These are phyloP conservation scores for Muscina levida DNA, from an alignment of 2,888 invertebrate species.

Conservation along the genomic window DNA sequence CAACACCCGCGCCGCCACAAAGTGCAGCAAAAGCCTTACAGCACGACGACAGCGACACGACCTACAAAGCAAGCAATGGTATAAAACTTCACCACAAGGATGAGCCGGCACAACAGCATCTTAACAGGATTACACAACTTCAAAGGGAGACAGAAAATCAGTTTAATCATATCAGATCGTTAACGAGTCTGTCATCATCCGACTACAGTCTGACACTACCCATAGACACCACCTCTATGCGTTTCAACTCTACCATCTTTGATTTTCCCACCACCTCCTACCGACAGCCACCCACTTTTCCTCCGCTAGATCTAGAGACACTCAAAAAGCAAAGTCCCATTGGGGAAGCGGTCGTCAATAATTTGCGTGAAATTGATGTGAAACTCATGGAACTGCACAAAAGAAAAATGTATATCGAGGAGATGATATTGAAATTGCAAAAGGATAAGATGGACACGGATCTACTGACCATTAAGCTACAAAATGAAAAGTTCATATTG, in stretches of 20 bases:
- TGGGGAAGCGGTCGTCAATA: slow-evolving; percentile 71
- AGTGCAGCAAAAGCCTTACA: neutral
- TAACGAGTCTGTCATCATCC: slow-evolving; percentile 16
- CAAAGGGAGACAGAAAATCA: slow-evolving; percentile 34
- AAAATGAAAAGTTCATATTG: slow-evolving; percentile 76
- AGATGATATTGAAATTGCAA: slow-evolving; percentile 77
- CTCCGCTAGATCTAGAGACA: slow-evolving; percentile 66
- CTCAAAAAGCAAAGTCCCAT: slow-evolving; percentile 68
- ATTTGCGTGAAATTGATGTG: slow-evolving; percentile 76
- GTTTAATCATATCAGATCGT: slow-evolving; percentile 16
- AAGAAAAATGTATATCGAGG: slow-evolving; percentile 77
- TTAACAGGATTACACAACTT: slow-evolving; percentile 20
- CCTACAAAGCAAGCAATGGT: neutral
- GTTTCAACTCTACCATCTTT: slow-evolving; percentile 20
- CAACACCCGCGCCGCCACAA: slow-evolving; percentile 26
- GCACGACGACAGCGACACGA: neutral
- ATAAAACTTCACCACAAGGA: slow-evolving; percentile 13
- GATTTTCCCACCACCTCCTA: slow-evolving; percentile 9
- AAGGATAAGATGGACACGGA: slow-evolving; percentile 78
- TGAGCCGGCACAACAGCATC: slow-evolving; percentile 9
- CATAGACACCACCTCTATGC: slow-evolving; percentile 14
- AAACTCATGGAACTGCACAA: slow-evolving; percentile 77
- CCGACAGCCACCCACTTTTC: slow-evolving; percentile 58
- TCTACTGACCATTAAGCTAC: slow-evolving; percentile 74
- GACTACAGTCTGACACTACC: slow-evolving; percentile 25